Percentiles rank a stretch among this genome's conserved stretches.
Evolutionary conservation across 2,113 vertebrate species (phyloP).

Genomic region (Hylia prasina): DNA sequence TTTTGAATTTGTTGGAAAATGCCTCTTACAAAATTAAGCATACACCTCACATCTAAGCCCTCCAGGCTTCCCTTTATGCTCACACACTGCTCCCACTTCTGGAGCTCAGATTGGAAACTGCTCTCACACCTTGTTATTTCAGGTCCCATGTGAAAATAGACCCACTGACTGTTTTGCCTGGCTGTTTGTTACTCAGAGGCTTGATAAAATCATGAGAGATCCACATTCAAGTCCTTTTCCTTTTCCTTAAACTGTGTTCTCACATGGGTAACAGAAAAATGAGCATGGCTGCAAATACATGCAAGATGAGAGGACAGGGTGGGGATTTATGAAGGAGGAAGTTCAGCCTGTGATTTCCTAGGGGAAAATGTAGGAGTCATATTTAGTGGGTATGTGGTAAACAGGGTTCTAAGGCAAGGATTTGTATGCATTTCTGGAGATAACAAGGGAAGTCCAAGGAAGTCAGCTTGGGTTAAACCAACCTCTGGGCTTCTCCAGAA

Average conservation of each 20-base stretch:
- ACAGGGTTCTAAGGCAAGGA: background rate
- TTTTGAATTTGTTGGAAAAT: background rate
- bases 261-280: background rate
- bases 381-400: background rate
- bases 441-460: background rate
- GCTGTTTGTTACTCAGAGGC: background rate
- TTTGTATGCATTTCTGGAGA: background rate
- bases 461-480: background rate
- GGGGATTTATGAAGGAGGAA: background rate
- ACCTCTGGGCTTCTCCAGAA: background rate
- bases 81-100: background rate
- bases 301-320: background rate
- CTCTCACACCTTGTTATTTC: background rate
- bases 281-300: accelerated
- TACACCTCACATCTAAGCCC: background rate
- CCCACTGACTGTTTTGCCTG: background rate
- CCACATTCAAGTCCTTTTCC: background rate
- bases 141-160: background rate
- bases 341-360: background rate
- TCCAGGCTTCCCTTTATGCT: background rate
- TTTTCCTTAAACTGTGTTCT: background rate
- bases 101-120: background rate
- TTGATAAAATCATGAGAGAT: background rate
- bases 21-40: background rate
- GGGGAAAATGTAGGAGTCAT: background rate